Conservation (phyloP, 2,888 invertebrate species). For the Philopedon plagiatum region DNA sequence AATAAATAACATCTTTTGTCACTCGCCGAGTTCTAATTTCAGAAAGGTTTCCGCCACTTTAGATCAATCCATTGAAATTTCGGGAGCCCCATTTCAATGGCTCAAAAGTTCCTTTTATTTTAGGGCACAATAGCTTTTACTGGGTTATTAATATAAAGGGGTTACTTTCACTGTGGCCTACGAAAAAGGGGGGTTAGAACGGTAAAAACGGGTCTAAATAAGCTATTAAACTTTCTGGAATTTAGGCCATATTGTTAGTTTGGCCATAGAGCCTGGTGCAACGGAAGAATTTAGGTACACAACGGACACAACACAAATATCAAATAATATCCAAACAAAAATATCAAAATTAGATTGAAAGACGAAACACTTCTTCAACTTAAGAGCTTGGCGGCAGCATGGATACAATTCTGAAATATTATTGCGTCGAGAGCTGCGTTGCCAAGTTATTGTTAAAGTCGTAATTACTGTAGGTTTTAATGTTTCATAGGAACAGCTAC, state of each 20-base stretch:
- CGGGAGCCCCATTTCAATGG: constrained; percentile 2
- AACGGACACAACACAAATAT: too few species aligned
- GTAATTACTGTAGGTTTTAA: too few species aligned
- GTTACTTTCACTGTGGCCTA: constrained; percentile 15
- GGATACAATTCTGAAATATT: too few species aligned
- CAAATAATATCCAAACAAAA: too few species aligned
- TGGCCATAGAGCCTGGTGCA: too few species aligned
- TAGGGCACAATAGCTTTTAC: constrained; percentile 9
- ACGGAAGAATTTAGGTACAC: too few species aligned
- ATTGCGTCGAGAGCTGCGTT: too few species aligned
- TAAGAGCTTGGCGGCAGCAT: too few species aligned
- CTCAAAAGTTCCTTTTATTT: constrained; percentile 19
- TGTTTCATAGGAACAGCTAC: too few species aligned
- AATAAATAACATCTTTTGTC: constrained; percentile 2
- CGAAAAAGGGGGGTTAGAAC: background rate
- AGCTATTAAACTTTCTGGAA: background rate
- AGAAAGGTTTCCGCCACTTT: constrained; percentile 3
- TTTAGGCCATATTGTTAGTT: background rate
- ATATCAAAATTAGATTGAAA: too few species aligned
- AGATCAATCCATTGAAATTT: constrained; percentile 10
- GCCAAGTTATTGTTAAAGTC: too few species aligned
- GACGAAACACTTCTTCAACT: too few species aligned
- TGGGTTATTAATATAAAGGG: constrained; percentile 15
- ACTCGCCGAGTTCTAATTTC: background rate
- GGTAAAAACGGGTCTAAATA: background rate